phyloP scores from a whole-genome alignment of 2,797 vertebrate genomes.

The Parotocinclus haroldoi region DNA sequence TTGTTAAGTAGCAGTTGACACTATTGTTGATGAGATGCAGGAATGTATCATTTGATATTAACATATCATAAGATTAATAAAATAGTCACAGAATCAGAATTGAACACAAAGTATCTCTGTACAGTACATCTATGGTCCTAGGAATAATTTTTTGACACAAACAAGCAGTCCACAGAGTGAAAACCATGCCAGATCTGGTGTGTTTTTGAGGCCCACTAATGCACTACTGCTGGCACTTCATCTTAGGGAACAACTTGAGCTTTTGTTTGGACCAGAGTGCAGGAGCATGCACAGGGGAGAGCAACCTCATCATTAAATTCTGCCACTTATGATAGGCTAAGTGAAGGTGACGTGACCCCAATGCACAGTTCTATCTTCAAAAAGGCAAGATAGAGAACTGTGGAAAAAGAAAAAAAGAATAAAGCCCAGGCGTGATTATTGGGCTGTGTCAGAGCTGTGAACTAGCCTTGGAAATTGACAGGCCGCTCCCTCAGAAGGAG shows the following conservation, averaged over 20 bases:
- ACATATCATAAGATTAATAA: no score
- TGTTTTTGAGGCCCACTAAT: conserved; percentile 26
- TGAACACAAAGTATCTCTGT: no score
- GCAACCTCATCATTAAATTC: conserved; percentile 69
- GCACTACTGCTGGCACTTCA: conserved; percentile 32
- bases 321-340: conserved; percentile 68
- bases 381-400: conserved; percentile 46
- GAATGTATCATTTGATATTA: no score
- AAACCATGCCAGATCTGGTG: neutral
- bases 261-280: conserved; percentile 43
- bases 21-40: no score
- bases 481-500: conserved; percentile 67
- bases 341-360: conserved; percentile 59
- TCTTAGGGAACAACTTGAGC: conserved; percentile 29
- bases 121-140: neutral
- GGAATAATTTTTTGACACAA: neutral
- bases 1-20: no score
- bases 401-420: conserved; percentile 27
- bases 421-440: conserved; percentile 75
- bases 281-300: conserved; percentile 54
- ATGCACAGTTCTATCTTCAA: conserved; percentile 39
- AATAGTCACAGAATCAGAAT: no score
- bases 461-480: conserved; percentile 69
- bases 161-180: neutral
- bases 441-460: conserved; percentile 73